Base-by-base conservation (phyloP, 2,888 invertebrate genomes). In the Gari tellinella region DNA sequence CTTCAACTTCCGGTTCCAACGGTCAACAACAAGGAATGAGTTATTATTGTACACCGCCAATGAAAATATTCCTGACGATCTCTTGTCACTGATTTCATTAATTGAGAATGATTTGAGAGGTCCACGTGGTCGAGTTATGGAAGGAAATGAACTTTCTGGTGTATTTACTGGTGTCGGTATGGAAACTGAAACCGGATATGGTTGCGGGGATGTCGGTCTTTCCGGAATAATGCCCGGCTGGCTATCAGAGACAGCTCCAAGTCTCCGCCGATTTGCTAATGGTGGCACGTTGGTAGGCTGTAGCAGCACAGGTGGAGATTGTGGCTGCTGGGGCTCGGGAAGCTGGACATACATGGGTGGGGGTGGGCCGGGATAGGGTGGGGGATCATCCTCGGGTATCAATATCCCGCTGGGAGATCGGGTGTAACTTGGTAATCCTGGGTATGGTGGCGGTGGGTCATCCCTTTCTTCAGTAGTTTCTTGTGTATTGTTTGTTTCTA, bases 1-100 rank as follows among this genome's bases (percentile, higher is more conserved):
- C 60, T 79, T 79, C 53, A 79, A 41, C 38, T 75, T 75, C 37
- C 68, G 67, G 51, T 79, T 79, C 79, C 79, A 79, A 21, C 79
- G 40, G 40, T 79, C 79, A 21, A 79, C 57, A 15, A 75, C 48
- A 3, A 79, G 63, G 49, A 79, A 72, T 25, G 55, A 53, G 23
- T 69, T 48, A 7, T 41, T 65, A 37, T 53, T 65, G 19, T 65
- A 61, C 23, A 62, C 52, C 1, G 67, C 57, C 40, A 79, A 31
- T 8, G 75, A 68, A 38, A 75, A 72, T 26, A 79, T 69, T 17
- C 79, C 75, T 0, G 75, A 49, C 2, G 52, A 48, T 37, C 79
- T 52, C 51, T 61, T 65, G 45, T 79, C 79, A 40, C 55, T 67
- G 3, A 68, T 31, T 61, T 75, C 75, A 25, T 49, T 75, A 0